Evolutionary conservation across 2,113 vertebrate species (phyloP), one percentile per base, ranked within the genome.

Genomic region (Dipodomys ordii): DNA sequence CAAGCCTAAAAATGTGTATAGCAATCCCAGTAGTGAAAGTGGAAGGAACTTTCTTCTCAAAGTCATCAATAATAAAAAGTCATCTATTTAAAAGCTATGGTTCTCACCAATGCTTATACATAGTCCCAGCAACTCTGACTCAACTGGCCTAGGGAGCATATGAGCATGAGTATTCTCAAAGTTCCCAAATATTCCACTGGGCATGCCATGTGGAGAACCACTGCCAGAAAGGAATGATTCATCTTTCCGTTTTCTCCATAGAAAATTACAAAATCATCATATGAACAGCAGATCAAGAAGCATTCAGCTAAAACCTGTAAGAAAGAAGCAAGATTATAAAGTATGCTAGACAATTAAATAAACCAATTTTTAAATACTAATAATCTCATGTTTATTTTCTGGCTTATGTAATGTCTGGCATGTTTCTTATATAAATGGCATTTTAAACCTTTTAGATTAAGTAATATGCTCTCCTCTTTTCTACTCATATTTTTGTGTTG

Each of bases 361-460:
- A 90, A 96, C 90, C 60, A 39, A 71, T 83, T 35, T 91, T 44
- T 77, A 57, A 93, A 84, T 80, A 91, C 84, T 78, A 57, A 94
- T 87, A 87, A 92, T 85, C 88, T n/a, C 44, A 71, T 60, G 74
- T 57, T 74, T 86, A 80, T 81, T 73, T 81, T 79, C 92, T 94
- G 73, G 7, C 69, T 92, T 76, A 82, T 69, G 25, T 49, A 46
- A 78, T 81, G 35, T 81, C 64, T 72, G 72, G 32, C 60, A 83
- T 88, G 71, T 82, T 86, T 93, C 71, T 82, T 91, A 83, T 16
- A 7, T 83, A 87, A 92, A 89, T 64, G 62, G 76, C 16, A 79
- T 15, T 88, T 73, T 82, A 9, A 90, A 32, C 49, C 12, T 83
- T 79, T 87, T 77, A 88, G 44, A 83, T 78, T n/a, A 65, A 90